Conservation (phyloP, 64 coral and sea anemone genomes). For the Actinia equina region DNA sequence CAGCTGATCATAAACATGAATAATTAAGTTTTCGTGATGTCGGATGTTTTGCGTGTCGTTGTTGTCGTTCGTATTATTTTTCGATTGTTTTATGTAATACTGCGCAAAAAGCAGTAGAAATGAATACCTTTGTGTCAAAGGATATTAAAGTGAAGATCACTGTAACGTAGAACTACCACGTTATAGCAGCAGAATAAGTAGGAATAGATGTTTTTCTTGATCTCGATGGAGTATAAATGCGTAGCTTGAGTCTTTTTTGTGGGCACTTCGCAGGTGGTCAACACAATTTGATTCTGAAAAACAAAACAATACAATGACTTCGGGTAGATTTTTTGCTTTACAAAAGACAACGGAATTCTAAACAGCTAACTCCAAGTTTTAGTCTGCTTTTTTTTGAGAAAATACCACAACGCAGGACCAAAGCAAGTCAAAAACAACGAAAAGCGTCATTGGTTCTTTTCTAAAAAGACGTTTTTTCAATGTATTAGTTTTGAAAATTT, state of each 20-base stretch:
- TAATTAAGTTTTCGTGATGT: conserved; percentile 3
- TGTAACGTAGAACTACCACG: not conserved
- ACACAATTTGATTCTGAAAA: not conserved
- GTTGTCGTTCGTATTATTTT: not conserved
- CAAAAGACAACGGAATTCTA: not conserved
- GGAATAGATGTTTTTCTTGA: not conserved
- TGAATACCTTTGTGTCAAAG: not conserved
- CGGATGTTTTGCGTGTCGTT: not conserved
- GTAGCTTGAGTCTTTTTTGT: not conserved
- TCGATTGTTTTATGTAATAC: not conserved
- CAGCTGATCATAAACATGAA: not conserved
- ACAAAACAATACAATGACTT: not conserved
- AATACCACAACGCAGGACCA: too few relatives aligned
- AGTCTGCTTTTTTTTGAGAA: too few relatives aligned
- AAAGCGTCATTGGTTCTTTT: too few relatives aligned
- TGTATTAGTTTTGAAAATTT: too few relatives aligned
- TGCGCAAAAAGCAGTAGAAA: not conserved
- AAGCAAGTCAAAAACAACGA: not conserved
- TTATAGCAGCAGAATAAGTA: not conserved
- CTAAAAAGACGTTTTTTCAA: too few relatives aligned
- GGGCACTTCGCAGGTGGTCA: not conserved
- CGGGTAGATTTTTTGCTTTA: not conserved
- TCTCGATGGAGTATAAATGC: not conserved
- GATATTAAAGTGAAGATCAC: not conserved
- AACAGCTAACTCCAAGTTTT: not conserved